A percentile compares a stretch with the other conserved stretches of the same genome.
phyloP scores from a whole-genome alignment of 1,140 invertebrate genomes.

The Philopotamus ludificatus region DNA sequence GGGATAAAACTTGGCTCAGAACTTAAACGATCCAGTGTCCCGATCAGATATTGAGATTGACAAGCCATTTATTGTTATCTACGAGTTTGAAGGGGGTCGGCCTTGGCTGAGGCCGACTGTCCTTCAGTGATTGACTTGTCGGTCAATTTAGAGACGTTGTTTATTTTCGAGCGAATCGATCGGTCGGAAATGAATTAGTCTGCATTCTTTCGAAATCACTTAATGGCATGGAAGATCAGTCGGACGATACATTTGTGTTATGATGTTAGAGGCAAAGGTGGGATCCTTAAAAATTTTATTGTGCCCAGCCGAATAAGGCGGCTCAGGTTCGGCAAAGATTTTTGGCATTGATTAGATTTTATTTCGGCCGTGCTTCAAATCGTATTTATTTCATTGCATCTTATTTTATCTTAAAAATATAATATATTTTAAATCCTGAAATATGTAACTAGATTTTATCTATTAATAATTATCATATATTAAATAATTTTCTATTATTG shows the following conservation, averaged over 20 bases:
- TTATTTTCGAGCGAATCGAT: constrained; percentile 18
- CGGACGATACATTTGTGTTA: background rate
- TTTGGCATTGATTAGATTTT: no score
- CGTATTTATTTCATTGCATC: no score
- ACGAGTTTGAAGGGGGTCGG: constrained; percentile 30
- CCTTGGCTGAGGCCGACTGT: constrained; percentile 15
- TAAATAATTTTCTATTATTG: no score
- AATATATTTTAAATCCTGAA: no score
- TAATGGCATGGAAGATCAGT: constrained; percentile 10
- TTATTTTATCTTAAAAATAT: no score
- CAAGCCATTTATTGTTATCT: constrained; percentile 38
- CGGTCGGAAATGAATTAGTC: constrained; percentile 3
- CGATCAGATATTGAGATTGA: constrained; percentile 35
- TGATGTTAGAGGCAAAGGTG: no score
- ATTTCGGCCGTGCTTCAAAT: no score
- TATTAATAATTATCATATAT: no score
- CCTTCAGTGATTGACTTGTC: constrained; percentile 34
- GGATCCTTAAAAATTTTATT: no score
- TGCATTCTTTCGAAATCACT: constrained; percentile 15
- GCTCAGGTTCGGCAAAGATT: no score
- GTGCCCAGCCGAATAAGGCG: no score
- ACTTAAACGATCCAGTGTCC: background rate
- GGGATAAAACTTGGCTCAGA: background rate
- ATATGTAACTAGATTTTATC: no score
- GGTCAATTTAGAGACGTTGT: constrained; percentile 27